Conservation (phyloP, 2,113 vertebrate genomes). For the Natator depressus region DNA sequence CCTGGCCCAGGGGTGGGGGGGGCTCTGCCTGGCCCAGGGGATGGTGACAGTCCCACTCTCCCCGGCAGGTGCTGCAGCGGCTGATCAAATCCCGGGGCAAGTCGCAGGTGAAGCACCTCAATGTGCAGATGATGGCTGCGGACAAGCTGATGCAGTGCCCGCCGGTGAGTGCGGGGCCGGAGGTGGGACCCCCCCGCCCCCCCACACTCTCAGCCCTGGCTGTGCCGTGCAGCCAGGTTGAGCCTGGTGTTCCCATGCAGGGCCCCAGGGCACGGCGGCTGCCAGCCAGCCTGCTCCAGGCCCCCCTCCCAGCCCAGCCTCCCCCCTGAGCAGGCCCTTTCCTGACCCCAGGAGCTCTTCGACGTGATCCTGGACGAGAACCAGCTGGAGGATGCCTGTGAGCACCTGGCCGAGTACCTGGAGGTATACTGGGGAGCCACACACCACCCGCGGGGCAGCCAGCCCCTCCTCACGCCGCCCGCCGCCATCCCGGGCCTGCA, state of each 20-base stretch:
- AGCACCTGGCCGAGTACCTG: constrained; percentile 94
- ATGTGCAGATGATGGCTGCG: constrained; percentile 96
- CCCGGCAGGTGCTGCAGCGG: constrained; percentile 89
- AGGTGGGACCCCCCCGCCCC: too few species aligned
- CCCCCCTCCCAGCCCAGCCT: neutral
- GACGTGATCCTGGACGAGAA: constrained; percentile 97
- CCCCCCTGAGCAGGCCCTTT: neutral
- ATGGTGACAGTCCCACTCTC: neutral
- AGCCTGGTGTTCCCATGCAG: neutral
- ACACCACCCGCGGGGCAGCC: constrained; percentile 88
- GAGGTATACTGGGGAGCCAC: constrained; percentile 96
- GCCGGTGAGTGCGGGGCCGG: constrained; percentile 82
- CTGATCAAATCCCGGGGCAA: constrained; percentile 95
- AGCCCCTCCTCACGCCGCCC: constrained; percentile 85
- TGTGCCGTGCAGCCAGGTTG: too few species aligned
- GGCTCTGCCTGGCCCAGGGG: too few species aligned
- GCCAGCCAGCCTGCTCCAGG: fast-evolving
- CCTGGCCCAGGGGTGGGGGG: neutral
- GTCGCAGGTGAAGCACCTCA: constrained; percentile 96
- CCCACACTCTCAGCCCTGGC: neutral
- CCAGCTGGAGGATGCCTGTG: constrained; percentile 94
- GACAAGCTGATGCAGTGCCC: constrained; percentile 96
- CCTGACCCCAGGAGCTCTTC: constrained; percentile 87
- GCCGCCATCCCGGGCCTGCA: constrained; percentile 89
- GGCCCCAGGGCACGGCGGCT: neutral